These are phyloP conservation scores for Hozukius guyotensis DNA, from an alignment of 2,797 vertebrate genomes.

Conservation along the genomic window DNA sequence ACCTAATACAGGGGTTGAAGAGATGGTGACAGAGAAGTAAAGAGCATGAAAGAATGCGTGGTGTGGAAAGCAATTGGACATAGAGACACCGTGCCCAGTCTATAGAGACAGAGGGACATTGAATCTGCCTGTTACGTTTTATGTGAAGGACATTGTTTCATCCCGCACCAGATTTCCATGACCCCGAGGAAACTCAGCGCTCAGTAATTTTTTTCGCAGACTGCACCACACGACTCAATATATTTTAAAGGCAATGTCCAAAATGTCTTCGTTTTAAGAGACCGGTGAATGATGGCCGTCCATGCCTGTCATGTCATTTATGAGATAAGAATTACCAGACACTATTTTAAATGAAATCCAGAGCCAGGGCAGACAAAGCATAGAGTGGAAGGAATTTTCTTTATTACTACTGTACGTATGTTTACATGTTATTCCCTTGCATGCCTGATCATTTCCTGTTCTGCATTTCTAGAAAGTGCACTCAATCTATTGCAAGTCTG, in stretches of 20 bases:
- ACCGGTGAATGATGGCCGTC: slow-evolving; percentile 54
- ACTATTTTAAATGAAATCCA: slow-evolving; percentile 59
- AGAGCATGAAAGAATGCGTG: slow-evolving; percentile 16
- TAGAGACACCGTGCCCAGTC: slow-evolving; percentile 45
- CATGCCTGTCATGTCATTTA: slow-evolving; percentile 72
- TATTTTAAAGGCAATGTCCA: slow-evolving; percentile 69
- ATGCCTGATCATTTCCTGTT: neutral
- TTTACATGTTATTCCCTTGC: slow-evolving; percentile 16
- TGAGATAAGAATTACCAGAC: slow-evolving; percentile 60
- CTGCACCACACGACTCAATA: slow-evolving; percentile 53
- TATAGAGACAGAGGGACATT: slow-evolving; percentile 62
- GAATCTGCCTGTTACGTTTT: slow-evolving; percentile 73
- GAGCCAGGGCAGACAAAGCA: slow-evolving; percentile 13
- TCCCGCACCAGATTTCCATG: slow-evolving; percentile 68
- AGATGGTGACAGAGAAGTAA: slow-evolving; percentile 37
- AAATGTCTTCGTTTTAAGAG: slow-evolving; percentile 67
- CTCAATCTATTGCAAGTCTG: neutral
- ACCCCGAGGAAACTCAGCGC: slow-evolving; percentile 54
- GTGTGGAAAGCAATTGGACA: slow-evolving; percentile 46
- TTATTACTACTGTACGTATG: neutral
- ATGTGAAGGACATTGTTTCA: slow-evolving; percentile 72
- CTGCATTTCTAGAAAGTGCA: slow-evolving; percentile 7
- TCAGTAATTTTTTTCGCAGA: slow-evolving; percentile 73
- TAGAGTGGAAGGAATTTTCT: neutral
- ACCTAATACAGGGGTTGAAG: slow-evolving; percentile 28